Evolutionary conservation across 2,888 invertebrate species (phyloP).

Genomic region (Caprella mutica): DNA sequence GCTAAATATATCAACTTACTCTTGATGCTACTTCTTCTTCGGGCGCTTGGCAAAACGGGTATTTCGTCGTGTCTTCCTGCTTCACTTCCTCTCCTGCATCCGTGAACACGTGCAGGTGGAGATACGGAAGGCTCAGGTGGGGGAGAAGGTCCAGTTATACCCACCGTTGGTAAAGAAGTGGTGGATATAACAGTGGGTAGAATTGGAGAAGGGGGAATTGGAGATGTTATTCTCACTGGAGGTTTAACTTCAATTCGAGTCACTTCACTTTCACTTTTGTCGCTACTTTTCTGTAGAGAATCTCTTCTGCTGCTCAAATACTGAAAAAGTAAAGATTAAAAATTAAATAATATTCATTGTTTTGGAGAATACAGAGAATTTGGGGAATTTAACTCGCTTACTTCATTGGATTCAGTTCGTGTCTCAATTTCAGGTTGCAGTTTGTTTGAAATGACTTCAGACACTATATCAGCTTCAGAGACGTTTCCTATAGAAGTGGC

Average conservation of each 20-base stretch:
- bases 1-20: no score
- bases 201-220: background rate
- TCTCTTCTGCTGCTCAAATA: slow-evolving; percentile 23
- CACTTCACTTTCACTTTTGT: slow-evolving; percentile 22
- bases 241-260: slow-evolving; percentile 4
- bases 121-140: slow-evolving; percentile 2
- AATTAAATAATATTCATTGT: no score
- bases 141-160: no score
- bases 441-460: no score
- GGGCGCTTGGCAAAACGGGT: no score
- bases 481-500: no score
- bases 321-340: no score
- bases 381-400: no score
- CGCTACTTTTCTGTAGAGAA: slow-evolving; percentile 30
- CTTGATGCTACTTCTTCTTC: no score
- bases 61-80: background rate
- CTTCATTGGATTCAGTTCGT: slow-evolving; percentile 7
- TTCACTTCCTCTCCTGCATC: slow-evolving; percentile 16
- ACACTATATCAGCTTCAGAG: no score
- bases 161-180: background rate
- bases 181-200: background rate
- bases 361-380: no score
- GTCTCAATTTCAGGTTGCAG: no score
- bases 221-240: background rate
- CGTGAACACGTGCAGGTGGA: slow-evolving; percentile 1